These are phyloP conservation scores for Paralichthys olivaceus DNA, from an alignment of 2,113 vertebrate species.

Conservation along the genomic window DNA sequence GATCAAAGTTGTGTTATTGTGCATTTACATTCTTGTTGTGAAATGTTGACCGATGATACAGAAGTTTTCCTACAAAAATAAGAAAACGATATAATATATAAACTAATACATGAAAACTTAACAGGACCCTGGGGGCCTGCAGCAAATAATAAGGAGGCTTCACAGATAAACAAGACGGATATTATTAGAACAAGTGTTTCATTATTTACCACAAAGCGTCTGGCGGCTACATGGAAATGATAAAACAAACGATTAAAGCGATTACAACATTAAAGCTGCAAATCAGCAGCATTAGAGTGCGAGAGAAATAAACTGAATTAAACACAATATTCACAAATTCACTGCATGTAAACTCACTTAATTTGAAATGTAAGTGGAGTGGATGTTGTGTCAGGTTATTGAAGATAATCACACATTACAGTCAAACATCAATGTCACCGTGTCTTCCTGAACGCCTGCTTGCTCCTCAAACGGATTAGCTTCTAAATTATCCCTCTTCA, in stretches of 20 bases:
- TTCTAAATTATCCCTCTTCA: conserved; percentile 58
- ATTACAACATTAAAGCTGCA: background rate
- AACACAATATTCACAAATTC: background rate
- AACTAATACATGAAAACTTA: too few relatives aligned
- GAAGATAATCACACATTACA: conserved; percentile 38
- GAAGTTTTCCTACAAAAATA: too few relatives aligned
- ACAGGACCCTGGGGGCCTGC: too few relatives aligned
- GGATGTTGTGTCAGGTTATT: conserved; percentile 7
- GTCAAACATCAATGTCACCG: conserved; percentile 18
- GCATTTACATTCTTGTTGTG: too few relatives aligned
- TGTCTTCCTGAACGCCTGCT: conserved; percentile 28
- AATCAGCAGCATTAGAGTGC: background rate
- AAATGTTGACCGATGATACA: too few relatives aligned
- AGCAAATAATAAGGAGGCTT: too few relatives aligned
- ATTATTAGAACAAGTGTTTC: background rate
- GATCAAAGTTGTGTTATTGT: too few relatives aligned
- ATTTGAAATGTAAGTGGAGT: background rate
- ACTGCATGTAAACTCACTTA: background rate
- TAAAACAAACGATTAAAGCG: background rate
- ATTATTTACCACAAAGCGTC: background rate
- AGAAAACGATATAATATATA: background rate
- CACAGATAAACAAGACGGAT: background rate
- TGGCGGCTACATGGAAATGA: background rate
- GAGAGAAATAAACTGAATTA: background rate
- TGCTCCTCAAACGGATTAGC: conserved; percentile 38